phyloP scores from a whole-genome alignment of 2,113 vertebrate species.

The Ammospiza nelsoni region DNA sequence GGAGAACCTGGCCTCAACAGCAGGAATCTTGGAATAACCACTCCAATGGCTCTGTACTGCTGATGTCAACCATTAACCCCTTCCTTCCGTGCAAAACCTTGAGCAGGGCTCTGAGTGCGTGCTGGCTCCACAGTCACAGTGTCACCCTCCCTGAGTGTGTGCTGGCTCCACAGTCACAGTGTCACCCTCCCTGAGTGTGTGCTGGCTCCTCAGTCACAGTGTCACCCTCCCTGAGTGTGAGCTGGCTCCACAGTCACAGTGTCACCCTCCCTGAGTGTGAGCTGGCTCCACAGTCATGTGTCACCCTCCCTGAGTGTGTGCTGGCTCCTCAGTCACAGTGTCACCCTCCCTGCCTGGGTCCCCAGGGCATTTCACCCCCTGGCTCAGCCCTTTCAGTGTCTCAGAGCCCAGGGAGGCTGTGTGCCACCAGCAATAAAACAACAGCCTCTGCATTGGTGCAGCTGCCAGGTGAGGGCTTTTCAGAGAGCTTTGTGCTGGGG shows the following conservation, averaged over 20 bases:
- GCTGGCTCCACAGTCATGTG: no score
- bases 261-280: no score
- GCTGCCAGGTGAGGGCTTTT: slow-evolving; percentile 8
- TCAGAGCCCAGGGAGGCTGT: not conserved
- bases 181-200: no score
- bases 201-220: no score
- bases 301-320: not conserved
- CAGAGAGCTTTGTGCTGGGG: slow-evolving; percentile 2
- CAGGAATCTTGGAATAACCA: not conserved
- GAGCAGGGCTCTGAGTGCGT: not conserved
- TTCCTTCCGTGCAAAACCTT: not conserved
- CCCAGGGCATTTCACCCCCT: not conserved
- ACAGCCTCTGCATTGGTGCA: not conserved
- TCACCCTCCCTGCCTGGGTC: not conserved
- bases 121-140: no score
- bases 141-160: no score
- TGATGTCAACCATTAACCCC: not conserved
- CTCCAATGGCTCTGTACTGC: not conserved
- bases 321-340: fast-evolving
- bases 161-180: no score
- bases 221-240: no score
- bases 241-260: no score
- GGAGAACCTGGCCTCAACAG: not conserved
- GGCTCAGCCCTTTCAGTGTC: not conserved
- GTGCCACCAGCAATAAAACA: not conserved